Base-by-base conservation (phyloP, 2,888 invertebrate genomes). In the Andrena minutula region DNA sequence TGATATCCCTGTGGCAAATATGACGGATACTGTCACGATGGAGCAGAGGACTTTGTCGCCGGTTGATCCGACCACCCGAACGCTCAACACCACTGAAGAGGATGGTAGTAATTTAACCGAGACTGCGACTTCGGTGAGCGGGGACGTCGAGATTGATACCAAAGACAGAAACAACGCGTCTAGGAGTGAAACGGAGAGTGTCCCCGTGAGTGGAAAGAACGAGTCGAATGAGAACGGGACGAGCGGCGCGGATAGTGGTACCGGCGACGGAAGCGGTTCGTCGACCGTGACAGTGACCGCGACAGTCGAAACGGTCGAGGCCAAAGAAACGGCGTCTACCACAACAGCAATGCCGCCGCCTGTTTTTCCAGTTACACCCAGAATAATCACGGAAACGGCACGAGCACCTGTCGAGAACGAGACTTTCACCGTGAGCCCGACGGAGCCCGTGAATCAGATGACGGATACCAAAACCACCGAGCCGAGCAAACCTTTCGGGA, bases 341-440 rank as follows among this genome's bases (percentile, higher is more conserved):
- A 68, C 76, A 26, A 51, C 83, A 26, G 81, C 82, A 8, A 51
- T 75, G 4, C 71, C 83, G 61, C 49, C 83, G 20, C 86, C 91
- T 5, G 83, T 87, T 56, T 91, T 91, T 69, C 90, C 92, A 47
- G 91, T 91, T 47, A 92, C 92, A 3, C 91, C 91, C 61, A 85
- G 82, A 82, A 86, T 87, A 74, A 66, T 86, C 64, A 61, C 78
- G 49, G 82, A 86, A 82, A 63, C 77, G 64, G 79, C 32, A 28
- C 86, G 65, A 5, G 16, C 65, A 26, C 47, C 64, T 12, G 6
- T 8, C 47, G 78, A 71, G 51, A 70, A 79, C 56, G 84, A 88
- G 66, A 78, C 86, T 85, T 76, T 79, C 70, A 87, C 80, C 74
- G 68, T 68, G 30, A 81, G 30, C 5, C 56, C 83, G 64, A 41